Base-by-base conservation (phyloP, 2,113 vertebrate genomes). In the Camelus dromedarius region DNA sequence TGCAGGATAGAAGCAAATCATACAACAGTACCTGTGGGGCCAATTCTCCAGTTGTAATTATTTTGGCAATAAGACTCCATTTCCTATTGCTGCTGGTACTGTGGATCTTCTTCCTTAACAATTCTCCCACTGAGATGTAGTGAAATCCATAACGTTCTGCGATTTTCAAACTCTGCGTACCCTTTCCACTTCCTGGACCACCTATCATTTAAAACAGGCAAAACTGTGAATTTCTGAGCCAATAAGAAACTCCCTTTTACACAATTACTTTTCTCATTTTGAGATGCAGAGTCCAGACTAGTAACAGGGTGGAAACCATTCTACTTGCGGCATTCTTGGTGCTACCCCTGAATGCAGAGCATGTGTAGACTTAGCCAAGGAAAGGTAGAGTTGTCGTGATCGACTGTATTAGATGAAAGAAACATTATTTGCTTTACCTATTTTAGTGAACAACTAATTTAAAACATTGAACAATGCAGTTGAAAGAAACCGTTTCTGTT, bases 1-100 rank as follows among this genome's bases (percentile, higher is more conserved):
- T 54, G 2, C 0, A 73, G 54, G 93, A 73, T 8, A 92, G 46
- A 96, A 91, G 42, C 38, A n/a, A 30, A 66, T 16, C 72, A 56
- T 3, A 38, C 9, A 0, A 1, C 15, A 50, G 85, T 99, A 99
- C 99, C 99, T 99, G 99, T 64, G 99, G 99, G 30, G 99, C 99
- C 98, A 99, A 96, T 97, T 99, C 99, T 94, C 99, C 99, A 12
- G 99, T 99, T 97, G 99, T 99, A 98, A 99, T 99, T 98, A 99
- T 99, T 98, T 99, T 99, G 58, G 99, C 99, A 69, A 99, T 99
- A 88, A 99, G 98, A 96, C 99, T 99, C 99, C 99, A 99, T 97
- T 99, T 99, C 92, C 99, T 98, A 97, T 99, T 99, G 98, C 99
- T 99, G 98, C 99, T 99, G 96, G 99, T 99, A 60, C 99, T 99